Conservation (phyloP, 1,140 invertebrate species). For the Brachionus calyciflorus region DNA sequence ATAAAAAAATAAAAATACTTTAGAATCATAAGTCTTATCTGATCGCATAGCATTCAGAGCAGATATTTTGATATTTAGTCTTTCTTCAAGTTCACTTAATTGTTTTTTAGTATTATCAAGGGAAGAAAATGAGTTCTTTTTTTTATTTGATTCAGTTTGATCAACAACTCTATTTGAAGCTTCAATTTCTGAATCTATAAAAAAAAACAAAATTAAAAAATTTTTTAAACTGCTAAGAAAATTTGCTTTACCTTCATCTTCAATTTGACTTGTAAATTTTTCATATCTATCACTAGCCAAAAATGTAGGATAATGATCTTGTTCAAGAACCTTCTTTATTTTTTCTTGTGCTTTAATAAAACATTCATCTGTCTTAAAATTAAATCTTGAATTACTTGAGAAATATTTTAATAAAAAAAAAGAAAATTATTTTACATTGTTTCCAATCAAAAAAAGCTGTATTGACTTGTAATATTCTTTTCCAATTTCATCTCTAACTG, state of each 20-base stretch:
- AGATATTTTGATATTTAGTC: conserved; percentile 33
- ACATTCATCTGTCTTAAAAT: conserved; percentile 73
- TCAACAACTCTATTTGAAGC: no score
- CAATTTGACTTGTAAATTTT: conserved; percentile 53
- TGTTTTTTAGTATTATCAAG: not conserved
- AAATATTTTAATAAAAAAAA: conserved; percentile 31
- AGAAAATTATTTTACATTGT: no score
- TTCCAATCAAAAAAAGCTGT: conserved; percentile 79
- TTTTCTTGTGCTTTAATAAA: conserved; percentile 80
- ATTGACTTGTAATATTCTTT: conserved; percentile 70
- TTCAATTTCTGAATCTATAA: not conserved
- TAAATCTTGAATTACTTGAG: not conserved
- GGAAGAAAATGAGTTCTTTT: not conserved
- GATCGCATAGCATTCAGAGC: not conserved
- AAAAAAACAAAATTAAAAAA: not conserved
- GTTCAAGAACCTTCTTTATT: conserved; percentile 73
- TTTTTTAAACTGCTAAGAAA: not conserved
- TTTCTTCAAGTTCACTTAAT: conserved; percentile 8
- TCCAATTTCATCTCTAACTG: conserved; percentile 53
- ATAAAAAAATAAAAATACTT: not conserved
- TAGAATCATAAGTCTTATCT: conserved; percentile 17
- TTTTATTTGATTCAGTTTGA: no score
- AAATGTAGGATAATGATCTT: conserved; percentile 83
- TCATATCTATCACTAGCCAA: conserved; percentile 79
- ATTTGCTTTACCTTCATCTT: not conserved